Evolutionary conservation across 2,797 vertebrate species (phyloP), one percentile per base, ranked within the genome.

Genomic region (Alauda arvensis): DNA sequence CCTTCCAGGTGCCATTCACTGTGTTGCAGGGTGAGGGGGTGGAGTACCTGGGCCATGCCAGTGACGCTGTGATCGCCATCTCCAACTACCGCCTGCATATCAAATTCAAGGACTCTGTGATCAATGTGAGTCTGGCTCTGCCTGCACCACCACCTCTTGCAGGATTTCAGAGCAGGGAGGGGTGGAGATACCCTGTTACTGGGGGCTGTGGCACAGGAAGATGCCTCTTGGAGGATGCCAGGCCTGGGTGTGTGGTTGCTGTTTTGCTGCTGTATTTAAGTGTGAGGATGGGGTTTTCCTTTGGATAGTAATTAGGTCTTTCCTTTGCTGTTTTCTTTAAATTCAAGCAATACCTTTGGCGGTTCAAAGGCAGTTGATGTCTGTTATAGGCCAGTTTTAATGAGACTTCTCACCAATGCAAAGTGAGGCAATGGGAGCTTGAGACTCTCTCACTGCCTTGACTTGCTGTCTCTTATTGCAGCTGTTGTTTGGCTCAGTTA

Each of bases 41-140:
- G 92, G 99, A 99, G 94, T 99, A 98, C 95, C 97, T 99, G 63
- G 99, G 99, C 89, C 98, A 95, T 77, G 98, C 99, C 2, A 98
- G 98, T 1, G 99, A 99, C 78, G 98, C 98, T 57, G 96, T 99
- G 96, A 99, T 99, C 13, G 99, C 99, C 94, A 98, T 99, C 96
- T 99, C 99, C 62, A 99, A 99, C 98, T 99, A 99, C 97, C 97
- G 99, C 93, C 98, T 99, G 88, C 99, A 99, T 95, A 99, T 99
- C 95, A 99, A 99, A 93, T 99, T 99, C 95, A 99, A 99, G 96
- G 99, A 99, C 95, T 99, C 99, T 23, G 98, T 99, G 94, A 98
- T 99, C 96, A 99, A 99, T 75, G 99, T 99, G 96, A 98, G 99
- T 97, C 48, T 51, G 34, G 56, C 48, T 43, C 53, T 34, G 9